Evolutionary conservation across 2,888 invertebrate genomes (phyloP).

Genomic region (Acutogordius australiensis): DNA sequence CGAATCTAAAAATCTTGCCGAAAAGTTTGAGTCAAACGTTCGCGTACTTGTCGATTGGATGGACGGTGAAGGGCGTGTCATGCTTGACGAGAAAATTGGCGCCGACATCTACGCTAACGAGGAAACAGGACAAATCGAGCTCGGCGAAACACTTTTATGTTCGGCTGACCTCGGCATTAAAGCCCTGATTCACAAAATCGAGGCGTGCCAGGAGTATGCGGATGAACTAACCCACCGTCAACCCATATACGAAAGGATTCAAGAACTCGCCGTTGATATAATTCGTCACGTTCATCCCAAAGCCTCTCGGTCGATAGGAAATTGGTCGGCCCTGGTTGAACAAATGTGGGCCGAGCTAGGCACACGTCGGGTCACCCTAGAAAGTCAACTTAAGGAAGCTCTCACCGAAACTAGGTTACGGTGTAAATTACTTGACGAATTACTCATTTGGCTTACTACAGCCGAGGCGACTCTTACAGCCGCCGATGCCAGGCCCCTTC

Average conservation of each 20-base stretch:
- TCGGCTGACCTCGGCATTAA: background rate
- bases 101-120: background rate
- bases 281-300: slow-evolving; percentile 77
- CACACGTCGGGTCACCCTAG: background rate
- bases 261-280: slow-evolving; percentile 57
- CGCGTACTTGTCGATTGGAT: background rate
- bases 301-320: slow-evolving; percentile 81
- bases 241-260: slow-evolving; percentile 51
- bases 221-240: slow-evolving; percentile 20
- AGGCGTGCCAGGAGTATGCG: background rate
- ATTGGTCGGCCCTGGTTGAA: slow-evolving; percentile 87
- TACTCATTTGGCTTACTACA: slow-evolving; percentile 65
- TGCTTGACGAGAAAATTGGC: background rate
- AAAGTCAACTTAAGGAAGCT: slow-evolving; percentile 12
- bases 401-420: slow-evolving; percentile 16
- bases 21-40: background rate
- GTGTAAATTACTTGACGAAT: slow-evolving; percentile 44
- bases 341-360: slow-evolving; percentile 42
- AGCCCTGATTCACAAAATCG: background rate
- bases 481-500: slow-evolving; percentile 55
- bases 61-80: background rate
- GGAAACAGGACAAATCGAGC: background rate
- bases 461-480: slow-evolving; percentile 52
- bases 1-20: background rate
- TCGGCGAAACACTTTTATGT: too few relatives aligned